Evolutionary conservation across 2,797 vertebrate species (phyloP), one percentile per base, ranked within the genome.

Genomic region (Choloepus didactylus): DNA sequence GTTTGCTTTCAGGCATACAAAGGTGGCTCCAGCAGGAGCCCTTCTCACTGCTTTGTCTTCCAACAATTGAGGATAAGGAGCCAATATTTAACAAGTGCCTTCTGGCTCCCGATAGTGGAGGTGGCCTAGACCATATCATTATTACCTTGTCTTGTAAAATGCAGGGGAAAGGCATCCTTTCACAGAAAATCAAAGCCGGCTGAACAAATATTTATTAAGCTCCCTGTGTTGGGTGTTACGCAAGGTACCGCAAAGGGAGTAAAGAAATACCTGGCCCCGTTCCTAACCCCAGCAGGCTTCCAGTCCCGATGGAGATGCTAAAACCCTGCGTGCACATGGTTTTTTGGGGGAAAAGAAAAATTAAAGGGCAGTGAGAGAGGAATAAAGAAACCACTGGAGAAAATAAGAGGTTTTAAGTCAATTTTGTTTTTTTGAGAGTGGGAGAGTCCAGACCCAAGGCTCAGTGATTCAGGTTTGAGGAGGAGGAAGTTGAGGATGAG

Each of bases 141-240:
- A 90, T 92, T 94, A 87, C 82, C 64, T 95, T 96, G 69, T 96
- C 91, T 96, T 54, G 64, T 44, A 56, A 95, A 95, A 49, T 94
- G 44, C 56, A 90, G 59, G 87, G 94, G 91, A 96, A 97, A 97
- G 94, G 56, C 62, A 18, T 38, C 60, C 75, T 83, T 84, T 66
- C 18, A 9, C 18, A 93, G 69, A 59, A 95, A 95, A 88, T 29
- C 60, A 54, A 56, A 54, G 35, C n/a, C 51, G 6, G n/a, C 27
- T 4, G 21, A 31, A 16, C 35, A 67, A 70, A 49, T 51, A 38
- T 3, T 44, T 16, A 14, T n/a, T 1, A 31, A 38, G 59, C 49
- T 19, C 21, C 56, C 19, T 16, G 15, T 3, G 9, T 81, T 38
- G 44, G 46, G 79, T 21, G 8, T 69, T 14, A 6, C 5, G 9